Evolutionary conservation across 2,113 vertebrate species (phyloP).

Genomic region (Xenus cinereus): DNA sequence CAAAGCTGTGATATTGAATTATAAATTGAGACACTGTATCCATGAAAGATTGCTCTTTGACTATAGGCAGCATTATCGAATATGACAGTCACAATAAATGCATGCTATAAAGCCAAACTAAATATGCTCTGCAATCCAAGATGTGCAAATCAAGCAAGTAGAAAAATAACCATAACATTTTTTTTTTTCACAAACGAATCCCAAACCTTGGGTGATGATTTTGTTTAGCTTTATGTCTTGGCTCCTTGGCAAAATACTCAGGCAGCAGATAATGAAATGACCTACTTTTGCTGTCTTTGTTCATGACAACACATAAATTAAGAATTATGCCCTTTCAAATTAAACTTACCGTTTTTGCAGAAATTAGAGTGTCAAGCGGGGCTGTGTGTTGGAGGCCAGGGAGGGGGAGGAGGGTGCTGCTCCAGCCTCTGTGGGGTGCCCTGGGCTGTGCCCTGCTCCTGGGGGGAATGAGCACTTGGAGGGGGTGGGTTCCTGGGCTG

Average conservation of each 20-base stretch:
- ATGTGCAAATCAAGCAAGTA: conserved; percentile 63
- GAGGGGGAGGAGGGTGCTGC: background rate
- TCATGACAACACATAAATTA: conserved; percentile 64
- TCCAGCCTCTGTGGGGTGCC: background rate
- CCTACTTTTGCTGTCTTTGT: conserved; percentile 58
- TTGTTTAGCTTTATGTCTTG: conserved; percentile 57
- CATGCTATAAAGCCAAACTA: conserved; percentile 57
- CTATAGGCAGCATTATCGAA: conserved; percentile 58
- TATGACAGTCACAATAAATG: conserved; percentile 70
- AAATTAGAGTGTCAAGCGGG: background rate
- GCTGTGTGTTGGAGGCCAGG: background rate
- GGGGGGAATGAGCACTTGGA: background rate
- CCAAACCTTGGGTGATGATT: conserved; percentile 55
- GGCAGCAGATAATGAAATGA: conserved; percentile 57
- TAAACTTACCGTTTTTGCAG: background rate
- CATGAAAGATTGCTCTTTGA: conserved; percentile 57
- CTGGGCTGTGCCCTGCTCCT: background rate
- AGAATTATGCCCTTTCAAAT: conserved; percentile 61
- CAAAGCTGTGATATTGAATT: conserved; percentile 65
- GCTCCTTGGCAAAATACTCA: conserved; percentile 39
- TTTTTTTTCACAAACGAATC: background rate
- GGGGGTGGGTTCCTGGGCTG: background rate
- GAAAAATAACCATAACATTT: conserved; percentile 50
- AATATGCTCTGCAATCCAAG: conserved; percentile 61
- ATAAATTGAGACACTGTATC: conserved; percentile 63